These are phyloP conservation scores for Enteromius radiatus DNA, from an alignment of 2,797 vertebrate genomes.

Conservation along the genomic window DNA sequence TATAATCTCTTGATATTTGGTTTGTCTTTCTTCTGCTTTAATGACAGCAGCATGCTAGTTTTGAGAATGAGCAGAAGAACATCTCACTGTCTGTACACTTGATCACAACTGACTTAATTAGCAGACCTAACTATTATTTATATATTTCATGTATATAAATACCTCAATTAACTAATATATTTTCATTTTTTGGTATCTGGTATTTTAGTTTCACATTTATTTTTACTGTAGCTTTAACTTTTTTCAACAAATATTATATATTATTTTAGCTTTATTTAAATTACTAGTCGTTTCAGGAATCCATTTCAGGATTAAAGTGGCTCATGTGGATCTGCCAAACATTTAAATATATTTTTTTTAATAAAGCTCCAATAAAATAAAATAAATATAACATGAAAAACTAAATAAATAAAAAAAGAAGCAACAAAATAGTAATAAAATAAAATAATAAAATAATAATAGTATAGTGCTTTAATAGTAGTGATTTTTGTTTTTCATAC, in stretches of 20 bases:
- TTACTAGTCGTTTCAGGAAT: neutral
- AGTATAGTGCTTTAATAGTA: too few species aligned
- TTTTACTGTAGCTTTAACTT: neutral
- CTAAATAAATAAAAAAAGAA: too few species aligned
- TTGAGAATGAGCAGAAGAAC: neutral
- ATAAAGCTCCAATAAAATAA: too few species aligned
- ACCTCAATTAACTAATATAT: neutral
- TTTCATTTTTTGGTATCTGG: too few species aligned
- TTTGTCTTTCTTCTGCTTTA: conserved; percentile 5
- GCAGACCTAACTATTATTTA: neutral
- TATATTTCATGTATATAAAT: neutral
- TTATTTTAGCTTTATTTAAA: neutral
- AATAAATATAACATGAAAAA: too few species aligned
- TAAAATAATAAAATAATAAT: too few species aligned
- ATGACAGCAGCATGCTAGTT: neutral
- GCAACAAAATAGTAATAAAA: too few species aligned
- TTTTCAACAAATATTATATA: neutral
- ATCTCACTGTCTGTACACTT: neutral
- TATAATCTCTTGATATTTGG: neutral
- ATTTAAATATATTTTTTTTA: too few species aligned
- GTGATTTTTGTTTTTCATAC: too few species aligned
- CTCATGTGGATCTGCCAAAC: too few species aligned
- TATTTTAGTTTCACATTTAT: too few species aligned
- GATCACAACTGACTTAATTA: neutral
- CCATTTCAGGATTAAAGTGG: too few species aligned